Base-by-base conservation (phyloP, 2,113 vertebrate genomes). In the Vulpes lagopus region DNA sequence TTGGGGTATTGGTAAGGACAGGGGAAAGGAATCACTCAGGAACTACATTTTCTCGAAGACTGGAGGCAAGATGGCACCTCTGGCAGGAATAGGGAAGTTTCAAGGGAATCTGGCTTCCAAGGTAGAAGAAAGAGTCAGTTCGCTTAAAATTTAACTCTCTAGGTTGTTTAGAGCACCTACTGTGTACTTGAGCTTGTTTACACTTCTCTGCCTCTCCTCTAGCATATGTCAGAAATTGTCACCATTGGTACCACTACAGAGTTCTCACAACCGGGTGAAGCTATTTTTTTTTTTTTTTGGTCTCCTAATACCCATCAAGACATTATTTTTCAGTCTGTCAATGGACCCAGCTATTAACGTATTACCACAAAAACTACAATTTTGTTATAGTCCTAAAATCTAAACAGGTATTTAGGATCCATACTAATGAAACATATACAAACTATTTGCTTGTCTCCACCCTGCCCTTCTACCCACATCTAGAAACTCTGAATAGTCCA, bases 371-470 rank as follows among this genome's bases (percentile, higher is more conserved):
- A 93, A 84, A 81, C 35, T 92, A 84, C 57, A 51, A 55, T 94
- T 97, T 93, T 95, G 73, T 62, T 84, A 85, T 8, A 35, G 23
- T 93, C 76, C 79, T 96, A 71, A 94, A 92, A 67, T 73, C 67
- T 81, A 88, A 95, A 91, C n/a, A 81, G 55, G 80, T 80, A 89
- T 67, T 85, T 94, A 95, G 93, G 83, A 64, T 55, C 81, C 53
- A 78, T 38, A 64, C 43, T 85, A 94, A 95, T 83, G 89, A 97
- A 97, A 95, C 38, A 0, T 35, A 85, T 30, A 79, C 8, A 60
- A 67, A 91, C 78, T 90, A 81, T 96, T 84, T 97, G 53, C 83
- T 90, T 95, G 43, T 96, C 76, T 81, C 71, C 51, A 67, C 49
- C 30, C 81, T 64, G 30, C 4, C 57, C 92, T 78, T 95, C 65